A percentile compares a stretch with the other conserved stretches of the same genome.
Conservation (phyloP, 2,797 vertebrate species). For the Lepus oiostolus region DNA sequence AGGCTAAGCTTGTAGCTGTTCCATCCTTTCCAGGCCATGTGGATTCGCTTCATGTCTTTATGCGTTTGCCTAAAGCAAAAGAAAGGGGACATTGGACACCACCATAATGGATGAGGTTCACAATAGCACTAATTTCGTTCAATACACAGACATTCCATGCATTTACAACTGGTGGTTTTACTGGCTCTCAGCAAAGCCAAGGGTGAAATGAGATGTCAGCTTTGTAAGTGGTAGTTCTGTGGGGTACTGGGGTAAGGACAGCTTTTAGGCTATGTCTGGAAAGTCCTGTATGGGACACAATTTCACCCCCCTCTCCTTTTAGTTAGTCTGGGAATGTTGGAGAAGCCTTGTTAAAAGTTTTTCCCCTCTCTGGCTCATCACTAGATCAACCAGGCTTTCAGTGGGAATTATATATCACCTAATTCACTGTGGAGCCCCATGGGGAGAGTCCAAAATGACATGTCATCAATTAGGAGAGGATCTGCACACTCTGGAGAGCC, state of each 20-base stretch:
- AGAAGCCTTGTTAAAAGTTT: neutral
- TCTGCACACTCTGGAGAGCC: neutral
- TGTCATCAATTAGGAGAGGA: neutral
- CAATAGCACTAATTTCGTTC: slow-evolving; percentile 25
- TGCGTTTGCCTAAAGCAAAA: slow-evolving; percentile 56
- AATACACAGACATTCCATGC: slow-evolving; percentile 11
- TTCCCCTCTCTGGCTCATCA: neutral
- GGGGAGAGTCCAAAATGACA: neutral
- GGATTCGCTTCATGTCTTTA: slow-evolving; percentile 27
- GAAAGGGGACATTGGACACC: neutral
- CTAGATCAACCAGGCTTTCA: neutral
- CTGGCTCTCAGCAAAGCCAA: slow-evolving; percentile 8
- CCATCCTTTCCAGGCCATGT: neutral
- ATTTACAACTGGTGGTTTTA: slow-evolving; percentile 25
- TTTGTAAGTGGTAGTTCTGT: neutral
- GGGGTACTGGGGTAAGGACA: neutral
- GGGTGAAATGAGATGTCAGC: slow-evolving; percentile 34
- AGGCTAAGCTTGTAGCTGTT: neutral
- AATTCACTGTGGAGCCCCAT: neutral
- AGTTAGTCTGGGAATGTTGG: neutral
- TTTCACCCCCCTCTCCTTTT: neutral
- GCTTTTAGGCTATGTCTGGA: neutral
- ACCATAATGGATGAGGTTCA: neutral
- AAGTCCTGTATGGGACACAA: neutral
- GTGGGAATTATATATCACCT: neutral